phyloP scores from a whole-genome alignment of 2,113 vertebrate species.

The Caranx ignobilis region DNA sequence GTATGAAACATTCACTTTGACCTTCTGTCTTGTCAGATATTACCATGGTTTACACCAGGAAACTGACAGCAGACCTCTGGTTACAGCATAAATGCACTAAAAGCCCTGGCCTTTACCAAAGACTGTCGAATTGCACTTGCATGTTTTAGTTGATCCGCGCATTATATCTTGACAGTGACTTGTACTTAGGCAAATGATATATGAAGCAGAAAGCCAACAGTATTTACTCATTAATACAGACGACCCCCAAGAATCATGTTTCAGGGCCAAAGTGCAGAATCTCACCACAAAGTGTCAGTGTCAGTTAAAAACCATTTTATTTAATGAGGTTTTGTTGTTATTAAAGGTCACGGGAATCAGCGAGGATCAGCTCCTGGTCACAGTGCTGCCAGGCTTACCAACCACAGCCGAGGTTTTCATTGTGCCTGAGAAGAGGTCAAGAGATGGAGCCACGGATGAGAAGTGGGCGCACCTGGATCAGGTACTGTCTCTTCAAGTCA shows the following conservation, averaged over 20 bases:
- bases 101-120: constrained; percentile 75
- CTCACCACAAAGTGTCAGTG: constrained; percentile 3
- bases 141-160: constrained; percentile 51
- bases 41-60: constrained; percentile 64
- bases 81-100: constrained; percentile 72
- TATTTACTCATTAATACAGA: constrained; percentile 44
- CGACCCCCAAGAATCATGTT: neutral
- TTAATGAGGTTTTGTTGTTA: constrained; percentile 56
- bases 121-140: constrained; percentile 69
- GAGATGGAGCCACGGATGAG: constrained; percentile 78
- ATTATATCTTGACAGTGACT: constrained; percentile 63
- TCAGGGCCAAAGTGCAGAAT: neutral
- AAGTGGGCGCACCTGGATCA: constrained; percentile 86
- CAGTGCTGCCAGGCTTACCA: constrained; percentile 89
- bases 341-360: constrained; percentile 88
- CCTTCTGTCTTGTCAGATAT: constrained; percentile 81
- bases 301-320: constrained; percentile 5
- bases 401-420: constrained; percentile 91
- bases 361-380: constrained; percentile 88
- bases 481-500: constrained; percentile 75
- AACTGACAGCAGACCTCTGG: constrained; percentile 78
- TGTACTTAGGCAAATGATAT: constrained; percentile 65
- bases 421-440: constrained; percentile 83
- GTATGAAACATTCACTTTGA: constrained; percentile 82
- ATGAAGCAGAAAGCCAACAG: constrained; percentile 44